Percentiles rank a stretch among this genome's conserved stretches.
Evolutionary conservation across 2,113 vertebrate species (phyloP).

Genomic region (Oenanthe melanoleuca): DNA sequence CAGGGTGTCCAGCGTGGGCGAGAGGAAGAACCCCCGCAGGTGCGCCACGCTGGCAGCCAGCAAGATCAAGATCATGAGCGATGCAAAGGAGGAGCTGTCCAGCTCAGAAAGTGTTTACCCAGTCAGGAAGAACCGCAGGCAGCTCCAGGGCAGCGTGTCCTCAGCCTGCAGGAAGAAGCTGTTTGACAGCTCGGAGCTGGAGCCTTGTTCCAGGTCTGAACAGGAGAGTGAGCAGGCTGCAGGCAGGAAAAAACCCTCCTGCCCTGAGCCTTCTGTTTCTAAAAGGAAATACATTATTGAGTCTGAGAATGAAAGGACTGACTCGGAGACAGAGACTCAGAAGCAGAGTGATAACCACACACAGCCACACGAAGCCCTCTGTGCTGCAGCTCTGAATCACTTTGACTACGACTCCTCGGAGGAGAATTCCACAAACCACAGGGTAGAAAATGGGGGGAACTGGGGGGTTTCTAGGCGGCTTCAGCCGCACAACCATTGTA

Average conservation of each 20-base stretch:
- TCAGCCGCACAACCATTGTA: background rate
- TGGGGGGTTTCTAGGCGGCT: background rate
- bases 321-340: slow-evolving; percentile 63
- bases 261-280: background rate
- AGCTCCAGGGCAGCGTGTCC: slow-evolving; percentile 56
- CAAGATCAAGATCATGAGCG: slow-evolving; percentile 86
- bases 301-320: slow-evolving; percentile 64
- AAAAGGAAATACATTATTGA: slow-evolving; percentile 51
- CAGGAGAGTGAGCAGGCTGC: slow-evolving; percentile 19
- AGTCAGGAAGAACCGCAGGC: slow-evolving; percentile 40
- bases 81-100: slow-evolving; percentile 73
- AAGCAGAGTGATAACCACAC: background rate
- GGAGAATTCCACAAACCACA: slow-evolving; percentile 59
- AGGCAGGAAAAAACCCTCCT: background rate
- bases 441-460: slow-evolving; percentile 26
- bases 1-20: slow-evolving; percentile 5
- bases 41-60: slow-evolving; percentile 86
- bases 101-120: slow-evolving; percentile 61
- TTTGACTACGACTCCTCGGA: slow-evolving; percentile 26
- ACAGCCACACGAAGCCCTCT: background rate
- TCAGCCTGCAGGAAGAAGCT: slow-evolving; percentile 62
- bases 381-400: background rate
- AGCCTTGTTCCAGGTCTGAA: slow-evolving; percentile 57
- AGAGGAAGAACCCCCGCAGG: slow-evolving; percentile 76
- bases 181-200: background rate